A percentile compares a stretch with the other conserved stretches of the same genome.
These are phyloP conservation scores for Matsumyia berberina DNA, from an alignment of 2,888 invertebrate genomes.

Conservation along the genomic window DNA sequence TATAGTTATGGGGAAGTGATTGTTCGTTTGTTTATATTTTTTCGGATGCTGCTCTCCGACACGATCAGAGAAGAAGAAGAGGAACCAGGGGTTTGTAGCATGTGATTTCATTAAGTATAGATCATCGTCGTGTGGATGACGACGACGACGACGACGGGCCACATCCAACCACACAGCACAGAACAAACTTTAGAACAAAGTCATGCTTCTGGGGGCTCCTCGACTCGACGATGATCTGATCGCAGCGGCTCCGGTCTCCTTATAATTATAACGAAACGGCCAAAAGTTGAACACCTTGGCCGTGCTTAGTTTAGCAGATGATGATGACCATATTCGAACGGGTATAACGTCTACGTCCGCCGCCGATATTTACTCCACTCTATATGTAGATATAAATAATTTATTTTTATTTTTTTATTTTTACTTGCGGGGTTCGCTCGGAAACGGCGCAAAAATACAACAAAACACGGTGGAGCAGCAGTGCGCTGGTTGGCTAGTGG, in stretches of 20 bases:
- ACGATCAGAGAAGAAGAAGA: not conserved
- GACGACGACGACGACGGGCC: slow-evolving; percentile 3
- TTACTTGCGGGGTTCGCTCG: slow-evolving; percentile 39
- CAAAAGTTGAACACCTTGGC: slow-evolving; percentile 72
- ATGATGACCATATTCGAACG: slow-evolving; percentile 63
- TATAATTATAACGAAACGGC: slow-evolving; percentile 63
- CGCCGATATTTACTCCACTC: slow-evolving; percentile 1
- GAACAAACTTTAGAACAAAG: slow-evolving; percentile 16
- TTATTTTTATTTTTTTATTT: slow-evolving; percentile 55
- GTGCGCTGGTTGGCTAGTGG: not conserved
- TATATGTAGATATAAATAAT: slow-evolving; percentile 67
- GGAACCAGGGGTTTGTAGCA: not conserved
- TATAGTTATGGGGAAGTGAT: slow-evolving; percentile 27
- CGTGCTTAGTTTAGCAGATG: slow-evolving; percentile 71
- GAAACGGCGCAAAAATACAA: slow-evolving; percentile 40
- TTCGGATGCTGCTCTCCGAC: slow-evolving; percentile 5
- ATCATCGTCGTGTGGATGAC: slow-evolving; percentile 42
- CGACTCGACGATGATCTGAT: slow-evolving; percentile 56
- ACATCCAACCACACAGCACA: slow-evolving; percentile 15
- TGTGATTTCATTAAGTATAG: slow-evolving; percentile 45
- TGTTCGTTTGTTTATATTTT: slow-evolving; percentile 39
- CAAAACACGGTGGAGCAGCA: slow-evolving; percentile 30
- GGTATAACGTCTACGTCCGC: slow-evolving; percentile 18
- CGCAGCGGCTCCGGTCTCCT: slow-evolving; percentile 49
- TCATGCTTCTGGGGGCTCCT: slow-evolving; percentile 28